Evolutionary conservation across 1,140 invertebrate genomes (phyloP), one percentile per base, ranked within the genome.

Genomic region (Ips typographus): DNA sequence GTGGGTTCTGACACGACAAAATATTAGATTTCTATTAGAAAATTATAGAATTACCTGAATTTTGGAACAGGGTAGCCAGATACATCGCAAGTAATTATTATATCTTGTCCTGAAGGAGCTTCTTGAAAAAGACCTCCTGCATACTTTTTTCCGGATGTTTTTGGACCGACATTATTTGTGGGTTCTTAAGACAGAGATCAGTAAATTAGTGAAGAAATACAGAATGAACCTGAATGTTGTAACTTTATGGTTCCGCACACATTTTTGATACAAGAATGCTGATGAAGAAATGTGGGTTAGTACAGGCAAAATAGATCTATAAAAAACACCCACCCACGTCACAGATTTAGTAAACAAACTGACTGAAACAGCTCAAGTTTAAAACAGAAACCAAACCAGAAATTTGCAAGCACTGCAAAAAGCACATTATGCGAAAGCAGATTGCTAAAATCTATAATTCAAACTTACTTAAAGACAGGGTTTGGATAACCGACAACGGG

Each of bases 401-500:
- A 59, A 2, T 7, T 49, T 49, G 47, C 7, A 58, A 60, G 58
- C 58, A 2, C 4, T 63, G 36, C 8, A 39, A 53, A 55, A 53
- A 57, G 59, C 53, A 65, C 40, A 64, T 52, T 22, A 22, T 22
- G 22, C 22, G 22, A 22, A 22, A 22, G 22, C 22, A 42, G 37
- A 4, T 39, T 38, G n/a, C 22, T 22, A 22, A 22, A 22, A 22
- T 22, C 22, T 22, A 22, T 22, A 22, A 22, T 22, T 58, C 57
- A 60, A 72, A 84, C 83, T 85, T 85, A 88, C 87, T 86, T 87
- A 83, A 87, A 88, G 78, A 83, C 79, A 76, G 89, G 89, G 80
- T 87, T 84, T 64, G 90, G 89, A 81, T 85, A 89, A 75, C 88
- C 88, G 81, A 91, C 89, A 56, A 89, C 88, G 66, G 86, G 83